Evolutionary conservation across 2,797 vertebrate species (phyloP), one percentile per base, ranked within the genome.

Genomic region (Selene dorsalis): DNA sequence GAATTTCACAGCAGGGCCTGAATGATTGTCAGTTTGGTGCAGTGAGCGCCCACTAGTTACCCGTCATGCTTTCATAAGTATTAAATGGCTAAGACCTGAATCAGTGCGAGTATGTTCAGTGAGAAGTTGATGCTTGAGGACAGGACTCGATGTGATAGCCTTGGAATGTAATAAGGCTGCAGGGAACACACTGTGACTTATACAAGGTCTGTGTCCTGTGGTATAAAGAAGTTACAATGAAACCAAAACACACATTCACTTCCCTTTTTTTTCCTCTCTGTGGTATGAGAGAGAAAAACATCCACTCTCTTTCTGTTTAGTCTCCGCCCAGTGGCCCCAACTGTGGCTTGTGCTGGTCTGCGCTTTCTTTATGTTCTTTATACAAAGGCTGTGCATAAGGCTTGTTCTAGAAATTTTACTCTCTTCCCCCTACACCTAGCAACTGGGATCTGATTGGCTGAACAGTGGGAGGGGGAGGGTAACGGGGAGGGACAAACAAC

Each of bases 361-460:
- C 71, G 57, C 81, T 93, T 91, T 88, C 89, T 93, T 94, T 92
- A 87, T 91, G 81, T 86, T 84, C 85, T 50, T 85, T 61, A 82
- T 84, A 91, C 90, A 93, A 93, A 89, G 87, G 82, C 83, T 79
- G 63, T 87, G 78, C 75, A 88, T 82, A 72, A 77, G 82, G 84
- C 73, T 67, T 84, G 86, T 93, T 93, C 92, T 90, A 69, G 90
- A 90, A 87, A 80, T 63, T 60, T 74, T 76, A 56, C 48, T 64
- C 81, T 65, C 28, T 73, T 72, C 69, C 81, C 86, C 80, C 9
- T 73, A 80, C 74, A 87, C 94, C 87, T 94, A 94, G 95, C 93
- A 96, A 96, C 95, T 94, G 93, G 14, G 61, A 78, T 83, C 63
- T 88, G 92, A 95, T 95, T 95, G 94, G 95, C 69, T 83, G 39